Percentiles rank a stretch among this genome's conserved stretches.
Evolutionary conservation across 2,888 invertebrate genomes (phyloP).

Genomic region (Apeira syringaria): DNA sequence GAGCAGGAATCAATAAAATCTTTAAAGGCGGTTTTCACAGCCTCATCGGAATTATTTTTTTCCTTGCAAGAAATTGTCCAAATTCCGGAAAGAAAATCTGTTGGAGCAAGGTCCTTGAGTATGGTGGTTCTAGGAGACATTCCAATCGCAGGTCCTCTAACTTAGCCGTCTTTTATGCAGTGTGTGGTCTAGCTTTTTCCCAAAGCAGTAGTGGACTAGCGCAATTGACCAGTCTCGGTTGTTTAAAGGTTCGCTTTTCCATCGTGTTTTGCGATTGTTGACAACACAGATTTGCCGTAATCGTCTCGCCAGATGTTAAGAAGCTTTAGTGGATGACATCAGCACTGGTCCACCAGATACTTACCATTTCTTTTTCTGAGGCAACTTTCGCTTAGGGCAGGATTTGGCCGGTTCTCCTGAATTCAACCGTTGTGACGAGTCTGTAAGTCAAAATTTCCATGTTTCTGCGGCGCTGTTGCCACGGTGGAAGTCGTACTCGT

Average conservation of each 20-base stretch:
- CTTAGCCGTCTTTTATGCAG: slow-evolving; percentile 17
- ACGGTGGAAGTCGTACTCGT: too few relatives aligned
- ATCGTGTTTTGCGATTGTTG: slow-evolving; percentile 29
- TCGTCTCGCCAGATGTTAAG: slow-evolving; percentile 18
- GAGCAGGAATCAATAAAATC: too few relatives aligned
- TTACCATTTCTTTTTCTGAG: slow-evolving; percentile 30
- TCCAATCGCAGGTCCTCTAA: slow-evolving; percentile 17
- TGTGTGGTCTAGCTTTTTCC: slow-evolving; percentile 19
- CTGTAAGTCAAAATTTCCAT: slow-evolving; percentile 25
- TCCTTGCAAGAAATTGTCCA: slow-evolving; percentile 11
- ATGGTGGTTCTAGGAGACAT: slow-evolving; percentile 18
- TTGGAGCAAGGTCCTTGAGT: slow-evolving; percentile 21
- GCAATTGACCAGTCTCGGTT: slow-evolving; percentile 19
- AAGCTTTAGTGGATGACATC: slow-evolving; percentile 23
- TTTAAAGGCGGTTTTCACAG: slow-evolving; percentile 14
- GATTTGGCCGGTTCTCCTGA: slow-evolving; percentile 24
- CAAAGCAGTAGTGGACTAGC: slow-evolving; percentile 17
- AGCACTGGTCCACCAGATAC: slow-evolving; percentile 25
- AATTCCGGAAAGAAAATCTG: slow-evolving; percentile 18
- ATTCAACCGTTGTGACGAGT: slow-evolving; percentile 33
- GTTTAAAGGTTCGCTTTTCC: slow-evolving; percentile 22
- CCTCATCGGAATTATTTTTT: slow-evolving; percentile 13
- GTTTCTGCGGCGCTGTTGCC: slow-evolving; percentile 24
- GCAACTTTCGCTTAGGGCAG: slow-evolving; percentile 28
- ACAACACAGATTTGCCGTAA: slow-evolving; percentile 26